Evolutionary conservation across 2,113 vertebrate species (phyloP), one percentile per base, ranked within the genome.

Genomic region (Sitta europaea): DNA sequence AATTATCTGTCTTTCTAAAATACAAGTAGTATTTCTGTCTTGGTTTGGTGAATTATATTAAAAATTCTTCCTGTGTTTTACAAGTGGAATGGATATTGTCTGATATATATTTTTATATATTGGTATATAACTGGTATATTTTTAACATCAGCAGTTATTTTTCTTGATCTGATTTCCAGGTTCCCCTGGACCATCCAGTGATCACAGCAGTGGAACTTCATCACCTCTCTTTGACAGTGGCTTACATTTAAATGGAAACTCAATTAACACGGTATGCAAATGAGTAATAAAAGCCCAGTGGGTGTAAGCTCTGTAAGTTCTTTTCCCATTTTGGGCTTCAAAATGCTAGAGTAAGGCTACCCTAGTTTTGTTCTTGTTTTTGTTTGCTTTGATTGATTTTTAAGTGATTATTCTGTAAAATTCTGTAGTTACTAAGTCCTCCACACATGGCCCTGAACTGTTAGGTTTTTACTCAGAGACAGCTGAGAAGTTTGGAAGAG

Each of bases 151-250:
- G 14, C 8, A 57, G 55, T 86, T 76, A 40, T 31, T 61, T 38
- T 76, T 84, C 47, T 36, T 95, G 2, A 4, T 71, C 50, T 88
- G 14, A 36, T 88, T 96, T 95, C 27, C 81, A 99, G 99, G 98
- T 95, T 99, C 99, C 88, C 98, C 99, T 10, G 98, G 98, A 93
- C 98, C 98, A 27, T 97, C 98, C 83, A 98, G 98, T 87, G 98
- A 98, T 97, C 98, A 98, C 59, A 98, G 98, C 96, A 99, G 99
- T 73, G 96, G 98, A 74, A 95, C 98, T 38, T 99, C 98, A 25
- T 99, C 99, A 5, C 99, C 99, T 55, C 98, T 99, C 40, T 99
- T 99, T 94, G 99, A 99, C 98, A 99, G 99, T 68, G 98, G 99
- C 72, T 98, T 99, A 95, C 99, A 99, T 97, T 98, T 99, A 94